Conservation (phyloP, 2,888 invertebrate genomes). For the Drosophila koepferae region DNA sequence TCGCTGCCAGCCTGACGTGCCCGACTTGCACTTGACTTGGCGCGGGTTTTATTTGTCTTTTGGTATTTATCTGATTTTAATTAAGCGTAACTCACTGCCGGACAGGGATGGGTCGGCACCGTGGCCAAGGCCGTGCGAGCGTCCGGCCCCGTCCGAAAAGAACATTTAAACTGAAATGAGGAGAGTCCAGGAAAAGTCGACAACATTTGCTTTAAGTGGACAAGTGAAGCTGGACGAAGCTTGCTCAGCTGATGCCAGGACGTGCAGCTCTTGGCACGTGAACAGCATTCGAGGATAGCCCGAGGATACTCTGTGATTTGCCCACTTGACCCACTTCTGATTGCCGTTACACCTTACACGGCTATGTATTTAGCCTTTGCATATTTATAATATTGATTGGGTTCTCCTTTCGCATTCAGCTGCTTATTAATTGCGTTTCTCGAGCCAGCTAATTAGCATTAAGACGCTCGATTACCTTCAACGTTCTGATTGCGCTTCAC, state of each 20-base stretch:
- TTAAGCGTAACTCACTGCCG: constrained; percentile 60
- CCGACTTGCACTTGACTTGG: constrained; percentile 51
- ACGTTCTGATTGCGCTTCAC: constrained; percentile 1
- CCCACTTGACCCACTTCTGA: constrained; percentile 22
- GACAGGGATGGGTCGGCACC: constrained; percentile 6
- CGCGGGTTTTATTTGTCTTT: constrained; percentile 65
- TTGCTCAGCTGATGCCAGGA: constrained; percentile 3
- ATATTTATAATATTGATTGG: constrained; percentile 3
- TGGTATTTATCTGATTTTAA: constrained; percentile 72
- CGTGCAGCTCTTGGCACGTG: constrained; percentile 1
- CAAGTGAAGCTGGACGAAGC: constrained; percentile 3
- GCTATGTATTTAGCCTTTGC: not conserved
- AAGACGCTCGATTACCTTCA: constrained; percentile 36
- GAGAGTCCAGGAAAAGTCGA: not conserved
- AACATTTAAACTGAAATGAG: not conserved
- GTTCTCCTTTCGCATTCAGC: too few relatives aligned
- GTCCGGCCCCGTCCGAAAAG: not conserved
- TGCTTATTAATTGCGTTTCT: constrained; percentile 14
- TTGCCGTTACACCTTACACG: not conserved
- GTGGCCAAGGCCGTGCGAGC: not conserved
- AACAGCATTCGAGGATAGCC: not conserved
- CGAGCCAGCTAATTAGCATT: constrained; percentile 30
- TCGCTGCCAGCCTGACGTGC: constrained; percentile 14
- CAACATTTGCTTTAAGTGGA: constrained; percentile 9
- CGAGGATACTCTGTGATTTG: not conserved